These are phyloP conservation scores for Drosophila bunnanda DNA, from an alignment of 2,888 invertebrate species.

Conservation along the genomic window DNA sequence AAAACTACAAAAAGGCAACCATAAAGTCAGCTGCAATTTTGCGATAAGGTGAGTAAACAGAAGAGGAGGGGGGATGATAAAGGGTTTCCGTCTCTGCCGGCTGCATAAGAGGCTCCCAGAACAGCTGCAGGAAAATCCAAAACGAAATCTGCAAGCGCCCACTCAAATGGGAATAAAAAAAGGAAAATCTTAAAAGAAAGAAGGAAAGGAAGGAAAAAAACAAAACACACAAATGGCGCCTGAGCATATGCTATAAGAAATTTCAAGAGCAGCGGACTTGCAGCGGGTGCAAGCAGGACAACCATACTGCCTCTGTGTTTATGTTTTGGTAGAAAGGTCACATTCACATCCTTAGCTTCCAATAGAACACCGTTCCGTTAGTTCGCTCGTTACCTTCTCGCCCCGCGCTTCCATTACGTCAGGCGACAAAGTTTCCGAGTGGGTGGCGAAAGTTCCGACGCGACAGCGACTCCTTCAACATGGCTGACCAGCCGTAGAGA, in stretches of 20 bases:
- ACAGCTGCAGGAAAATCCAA: conserved; percentile 65
- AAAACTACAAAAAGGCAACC: conserved; percentile 47
- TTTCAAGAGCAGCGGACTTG: conserved; percentile 33
- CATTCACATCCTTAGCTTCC: conserved; percentile 50
- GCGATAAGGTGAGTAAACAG: conserved; percentile 71
- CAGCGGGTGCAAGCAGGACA: conserved; percentile 47
- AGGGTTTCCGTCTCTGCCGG: conserved; percentile 24
- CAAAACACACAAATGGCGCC: conserved; percentile 59
- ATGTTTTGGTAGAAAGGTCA: conserved; percentile 69
- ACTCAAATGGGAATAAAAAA: conserved; percentile 1
- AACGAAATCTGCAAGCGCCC: conserved; percentile 4
- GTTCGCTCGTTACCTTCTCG: conserved; percentile 1
- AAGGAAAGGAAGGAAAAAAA: conserved; percentile 13
- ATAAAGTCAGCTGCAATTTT: conserved; percentile 69
- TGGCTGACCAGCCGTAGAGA: conserved; percentile 5
- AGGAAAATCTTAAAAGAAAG: conserved; percentile 15
- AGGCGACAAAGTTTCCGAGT: conserved; percentile 13
- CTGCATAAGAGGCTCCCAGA: conserved; percentile 40
- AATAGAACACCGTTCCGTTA: conserved; percentile 16
- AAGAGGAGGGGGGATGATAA: neutral
- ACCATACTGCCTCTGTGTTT: conserved; percentile 53
- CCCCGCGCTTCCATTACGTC: conserved; percentile 31
- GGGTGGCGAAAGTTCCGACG: conserved; percentile 26
- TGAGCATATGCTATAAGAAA: conserved; percentile 70
- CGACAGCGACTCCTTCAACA: conserved; percentile 8